phyloP scores from a whole-genome alignment of 2,888 invertebrate species.

The Drosophila neonasuta region DNA sequence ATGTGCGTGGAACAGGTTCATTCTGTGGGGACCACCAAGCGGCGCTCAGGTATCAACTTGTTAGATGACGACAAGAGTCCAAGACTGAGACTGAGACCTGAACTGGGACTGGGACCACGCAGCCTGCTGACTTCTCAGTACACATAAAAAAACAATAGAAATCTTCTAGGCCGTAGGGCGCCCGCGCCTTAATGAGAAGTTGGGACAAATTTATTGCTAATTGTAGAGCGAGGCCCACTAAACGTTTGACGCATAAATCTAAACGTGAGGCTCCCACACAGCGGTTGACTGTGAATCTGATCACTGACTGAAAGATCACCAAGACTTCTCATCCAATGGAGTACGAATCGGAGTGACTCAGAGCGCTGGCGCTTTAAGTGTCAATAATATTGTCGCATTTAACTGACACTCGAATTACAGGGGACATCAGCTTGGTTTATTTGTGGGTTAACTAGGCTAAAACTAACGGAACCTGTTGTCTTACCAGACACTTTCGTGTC shows the following conservation, averaged over 20 bases:
- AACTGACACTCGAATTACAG: constrained; percentile 64
- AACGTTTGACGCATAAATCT: constrained; percentile 62
- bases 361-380: constrained; percentile 45
- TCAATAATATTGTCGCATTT: constrained; percentile 36
- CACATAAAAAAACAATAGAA: constrained; percentile 39
- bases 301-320: neutral
- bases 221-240: constrained; percentile 61
- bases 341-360: constrained; percentile 53
- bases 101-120: constrained; percentile 1
- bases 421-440: constrained; percentile 43
- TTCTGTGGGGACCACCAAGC: constrained; percentile 64
- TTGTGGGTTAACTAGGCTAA: constrained; percentile 30
- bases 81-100: neutral
- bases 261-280: constrained; percentile 54
- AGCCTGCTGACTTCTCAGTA: constrained; percentile 74
- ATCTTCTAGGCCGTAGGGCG: constrained; percentile 17
- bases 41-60: constrained; percentile 49
- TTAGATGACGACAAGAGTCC: constrained; percentile 21
- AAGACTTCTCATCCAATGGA: neutral
- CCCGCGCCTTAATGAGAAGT: constrained; percentile 52
- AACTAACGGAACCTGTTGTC: constrained; percentile 57
- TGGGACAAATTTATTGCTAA: constrained; percentile 76
- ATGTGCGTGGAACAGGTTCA: constrained; percentile 62
- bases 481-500: constrained; percentile 23
- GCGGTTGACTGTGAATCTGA: constrained; percentile 5